Conservation (phyloP, 2,113 vertebrate species). For the Menura novaehollandiae region DNA sequence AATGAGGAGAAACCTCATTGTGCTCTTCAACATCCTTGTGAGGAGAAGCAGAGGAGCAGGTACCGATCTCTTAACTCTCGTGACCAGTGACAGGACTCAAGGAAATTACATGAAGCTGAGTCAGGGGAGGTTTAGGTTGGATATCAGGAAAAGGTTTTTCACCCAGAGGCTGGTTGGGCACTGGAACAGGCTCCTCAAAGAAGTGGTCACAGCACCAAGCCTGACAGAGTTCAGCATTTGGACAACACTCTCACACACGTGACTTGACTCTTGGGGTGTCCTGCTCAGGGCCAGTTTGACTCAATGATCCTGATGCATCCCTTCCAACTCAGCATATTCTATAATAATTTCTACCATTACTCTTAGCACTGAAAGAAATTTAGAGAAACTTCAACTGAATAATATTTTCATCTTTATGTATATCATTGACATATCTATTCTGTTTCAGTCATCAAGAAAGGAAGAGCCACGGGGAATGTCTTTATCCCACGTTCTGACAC, state of each 20-base stretch:
- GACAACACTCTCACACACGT: too few relatives aligned
- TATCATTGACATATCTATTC: background rate
- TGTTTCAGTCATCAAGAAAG: background rate
- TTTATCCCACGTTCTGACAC: background rate
- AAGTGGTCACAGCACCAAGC: background rate
- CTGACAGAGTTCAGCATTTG: background rate
- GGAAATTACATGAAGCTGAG: background rate
- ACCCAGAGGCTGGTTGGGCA: background rate
- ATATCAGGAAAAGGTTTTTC: background rate
- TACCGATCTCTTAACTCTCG: background rate
- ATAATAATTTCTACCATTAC: background rate
- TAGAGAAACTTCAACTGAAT: background rate
- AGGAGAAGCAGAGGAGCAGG: background rate
- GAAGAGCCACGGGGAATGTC: background rate
- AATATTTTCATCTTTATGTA: background rate
- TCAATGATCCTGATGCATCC: background rate
- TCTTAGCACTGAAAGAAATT: background rate
- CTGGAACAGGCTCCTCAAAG: background rate
- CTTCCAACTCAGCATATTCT: background rate
- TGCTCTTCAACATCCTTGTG: background rate
- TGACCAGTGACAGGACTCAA: background rate
- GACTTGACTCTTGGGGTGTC: background rate
- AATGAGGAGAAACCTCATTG: background rate
- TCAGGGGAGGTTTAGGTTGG: background rate
- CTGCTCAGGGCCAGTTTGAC: background rate